phyloP scores from a whole-genome alignment of 2,888 invertebrate genomes.

The Parochlus steinenii region DNA sequence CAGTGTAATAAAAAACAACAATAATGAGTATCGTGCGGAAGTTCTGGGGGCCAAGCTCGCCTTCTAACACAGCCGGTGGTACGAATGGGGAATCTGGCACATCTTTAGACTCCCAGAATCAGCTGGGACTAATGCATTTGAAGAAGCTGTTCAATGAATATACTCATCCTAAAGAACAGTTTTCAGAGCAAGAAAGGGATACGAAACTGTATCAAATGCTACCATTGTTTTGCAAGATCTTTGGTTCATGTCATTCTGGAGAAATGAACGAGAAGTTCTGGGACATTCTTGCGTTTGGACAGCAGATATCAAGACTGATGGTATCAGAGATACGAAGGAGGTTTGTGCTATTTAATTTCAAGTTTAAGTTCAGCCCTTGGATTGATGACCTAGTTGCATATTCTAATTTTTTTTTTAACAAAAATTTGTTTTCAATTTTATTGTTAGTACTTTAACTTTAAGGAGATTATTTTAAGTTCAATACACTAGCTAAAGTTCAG shows the following conservation, averaged over 20 bases:
- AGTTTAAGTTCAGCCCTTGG: no score
- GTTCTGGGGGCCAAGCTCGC: constrained; percentile 40
- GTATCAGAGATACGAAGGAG: constrained; percentile 89
- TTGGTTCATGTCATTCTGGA: constrained; percentile 80
- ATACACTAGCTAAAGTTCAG: no score
- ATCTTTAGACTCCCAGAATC: constrained; percentile 57
- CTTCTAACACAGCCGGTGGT: constrained; percentile 20
- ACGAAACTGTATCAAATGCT: constrained; percentile 94
- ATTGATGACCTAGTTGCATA: no score
- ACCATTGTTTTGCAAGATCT: constrained; percentile 95
- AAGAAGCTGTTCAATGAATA: constrained; percentile 93
- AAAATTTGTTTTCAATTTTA: no score
- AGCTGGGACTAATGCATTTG: constrained; percentile 87
- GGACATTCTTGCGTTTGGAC: constrained; percentile 87
- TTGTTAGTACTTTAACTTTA: no score
- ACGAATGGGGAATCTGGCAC: constrained; percentile 38
- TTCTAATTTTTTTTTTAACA: no score
- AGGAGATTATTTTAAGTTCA: no score
- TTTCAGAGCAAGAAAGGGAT: constrained; percentile 69
- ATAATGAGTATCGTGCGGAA: constrained; percentile 87
- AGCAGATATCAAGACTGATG: constrained; percentile 88
- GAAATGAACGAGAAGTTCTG: constrained; percentile 97
- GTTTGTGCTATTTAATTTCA: no score
- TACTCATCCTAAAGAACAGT: constrained; percentile 68
- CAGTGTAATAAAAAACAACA: no score